phyloP scores from a whole-genome alignment of 2,888 invertebrate genomes.

The Lysandra bellargus region DNA sequence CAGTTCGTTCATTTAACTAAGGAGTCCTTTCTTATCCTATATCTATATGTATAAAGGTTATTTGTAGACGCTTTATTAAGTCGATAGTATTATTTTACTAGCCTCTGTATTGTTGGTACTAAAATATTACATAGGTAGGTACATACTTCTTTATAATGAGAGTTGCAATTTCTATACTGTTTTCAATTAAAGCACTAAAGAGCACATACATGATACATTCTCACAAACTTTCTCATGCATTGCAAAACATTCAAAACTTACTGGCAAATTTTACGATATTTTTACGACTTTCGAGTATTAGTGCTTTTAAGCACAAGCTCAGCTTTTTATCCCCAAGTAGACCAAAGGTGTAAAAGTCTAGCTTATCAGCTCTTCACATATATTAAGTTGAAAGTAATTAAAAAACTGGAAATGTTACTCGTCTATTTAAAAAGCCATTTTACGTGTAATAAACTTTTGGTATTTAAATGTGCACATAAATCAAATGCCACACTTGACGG shows the following conservation, averaged over 20 bases:
- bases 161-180: too few relatives aligned
- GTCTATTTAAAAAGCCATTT: constrained; percentile 21
- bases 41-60: background rate
- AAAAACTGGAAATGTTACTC: constrained; percentile 5
- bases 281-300: background rate
- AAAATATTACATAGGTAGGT: too few relatives aligned
- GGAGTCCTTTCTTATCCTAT: background rate
- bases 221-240: background rate
- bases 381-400: constrained; percentile 28
- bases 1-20: background rate
- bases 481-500: background rate
- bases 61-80: background rate
- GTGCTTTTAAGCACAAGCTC: background rate
- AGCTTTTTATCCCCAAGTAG: background rate
- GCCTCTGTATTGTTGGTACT: too few relatives aligned
- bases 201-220: background rate
- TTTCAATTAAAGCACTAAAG: too few relatives aligned
- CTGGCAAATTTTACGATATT: background rate
- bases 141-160: background rate
- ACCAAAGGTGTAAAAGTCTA: constrained; percentile 18
- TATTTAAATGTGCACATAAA: constrained; percentile 14
- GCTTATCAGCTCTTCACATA: constrained; percentile 28
- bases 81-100: background rate
- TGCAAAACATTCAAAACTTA: background rate
- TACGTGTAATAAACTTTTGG: constrained; percentile 3